Conservation (phyloP, 2,888 invertebrate species). For the Cantharis rufa region DNA sequence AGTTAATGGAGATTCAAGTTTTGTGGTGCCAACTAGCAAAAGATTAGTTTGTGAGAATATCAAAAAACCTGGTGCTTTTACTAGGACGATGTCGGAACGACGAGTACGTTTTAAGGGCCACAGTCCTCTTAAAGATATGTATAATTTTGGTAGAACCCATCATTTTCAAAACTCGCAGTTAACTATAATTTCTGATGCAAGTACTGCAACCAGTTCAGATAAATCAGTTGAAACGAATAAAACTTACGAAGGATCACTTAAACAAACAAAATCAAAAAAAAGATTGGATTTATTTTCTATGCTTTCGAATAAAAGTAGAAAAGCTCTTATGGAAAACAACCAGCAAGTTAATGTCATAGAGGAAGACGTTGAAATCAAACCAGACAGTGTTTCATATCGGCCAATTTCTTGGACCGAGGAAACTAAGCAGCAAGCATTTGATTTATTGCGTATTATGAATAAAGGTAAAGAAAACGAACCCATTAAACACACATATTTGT, state of each 20-base stretch:
- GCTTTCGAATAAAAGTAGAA: slow-evolving; percentile 7
- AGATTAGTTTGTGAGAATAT: slow-evolving; percentile 50
- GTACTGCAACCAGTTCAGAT: background rate
- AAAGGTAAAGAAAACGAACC: slow-evolving; percentile 36
- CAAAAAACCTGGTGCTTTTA: slow-evolving; percentile 47
- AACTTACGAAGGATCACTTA: background rate
- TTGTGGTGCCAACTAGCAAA: slow-evolving; percentile 50
- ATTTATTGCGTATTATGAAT: slow-evolving; percentile 49
- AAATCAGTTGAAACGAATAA: background rate
- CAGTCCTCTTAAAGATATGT: slow-evolving; percentile 49
- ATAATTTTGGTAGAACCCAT: background rate
- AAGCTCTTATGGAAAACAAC: slow-evolving; percentile 14
- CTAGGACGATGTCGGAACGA: slow-evolving; percentile 49
- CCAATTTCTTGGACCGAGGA: slow-evolving; percentile 50
- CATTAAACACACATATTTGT: slow-evolving; percentile 48
- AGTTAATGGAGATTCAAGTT: slow-evolving; percentile 51
- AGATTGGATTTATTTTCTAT: slow-evolving; percentile 11
- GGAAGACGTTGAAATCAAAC: slow-evolving; percentile 1
- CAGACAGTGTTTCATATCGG: slow-evolving; percentile 11
- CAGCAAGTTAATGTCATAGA: slow-evolving; percentile 4
- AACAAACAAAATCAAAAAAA: slow-evolving; percentile 6
- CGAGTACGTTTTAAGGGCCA: slow-evolving; percentile 51
- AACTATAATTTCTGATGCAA: background rate
- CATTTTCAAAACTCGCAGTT: background rate
- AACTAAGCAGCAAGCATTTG: slow-evolving; percentile 51